These are phyloP conservation scores for Microcebus murinus DNA, from an alignment of 2,113 vertebrate species.

Conservation along the genomic window DNA sequence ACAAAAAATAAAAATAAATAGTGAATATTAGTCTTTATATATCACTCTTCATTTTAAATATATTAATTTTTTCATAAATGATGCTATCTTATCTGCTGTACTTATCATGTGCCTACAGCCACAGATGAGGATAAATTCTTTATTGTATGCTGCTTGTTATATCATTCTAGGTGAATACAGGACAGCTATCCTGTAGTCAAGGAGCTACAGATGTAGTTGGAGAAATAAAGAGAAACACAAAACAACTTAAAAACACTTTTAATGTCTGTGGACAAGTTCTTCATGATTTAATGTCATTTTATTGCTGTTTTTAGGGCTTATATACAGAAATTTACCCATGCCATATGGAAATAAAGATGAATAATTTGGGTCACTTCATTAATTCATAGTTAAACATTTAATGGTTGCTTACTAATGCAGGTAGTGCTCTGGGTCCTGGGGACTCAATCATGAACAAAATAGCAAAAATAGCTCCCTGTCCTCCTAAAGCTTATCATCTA, in stretches of 20 bases:
- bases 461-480: neutral
- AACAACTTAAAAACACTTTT: neutral
- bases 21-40: neutral
- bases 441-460: neutral
- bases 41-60: neutral
- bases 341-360: neutral
- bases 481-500: neutral
- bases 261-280: neutral
- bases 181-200: neutral
- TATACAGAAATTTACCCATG: neutral
- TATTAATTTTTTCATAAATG: neutral
- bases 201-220: neutral
- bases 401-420: neutral
- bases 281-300: neutral
- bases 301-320: neutral
- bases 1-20: slow-evolving; percentile 13
- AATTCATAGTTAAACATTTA: neutral
- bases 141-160: neutral
- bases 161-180: neutral
- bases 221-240: neutral
- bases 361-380: neutral
- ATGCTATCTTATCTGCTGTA: neutral
- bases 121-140: neutral
- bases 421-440: neutral
- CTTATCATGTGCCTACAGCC: neutral